These are phyloP conservation scores for Nesidiocoris tenuis DNA, from an alignment of 2,888 invertebrate genomes.

Conservation along the genomic window DNA sequence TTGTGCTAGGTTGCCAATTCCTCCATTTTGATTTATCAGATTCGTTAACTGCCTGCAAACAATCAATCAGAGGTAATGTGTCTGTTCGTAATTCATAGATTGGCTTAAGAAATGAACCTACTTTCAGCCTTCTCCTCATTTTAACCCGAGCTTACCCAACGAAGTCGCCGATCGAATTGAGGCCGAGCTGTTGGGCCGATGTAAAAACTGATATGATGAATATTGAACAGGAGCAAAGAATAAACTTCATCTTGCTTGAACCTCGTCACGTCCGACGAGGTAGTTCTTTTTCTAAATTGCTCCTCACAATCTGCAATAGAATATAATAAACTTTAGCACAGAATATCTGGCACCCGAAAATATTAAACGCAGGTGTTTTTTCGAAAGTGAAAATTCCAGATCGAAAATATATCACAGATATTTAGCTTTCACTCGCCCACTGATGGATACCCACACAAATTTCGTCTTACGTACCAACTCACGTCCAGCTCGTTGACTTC, in stretches of 20 bases:
- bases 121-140: too few relatives aligned
- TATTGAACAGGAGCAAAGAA: not conserved
- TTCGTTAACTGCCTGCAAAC: slow-evolving; percentile 44
- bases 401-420: slow-evolving; percentile 3
- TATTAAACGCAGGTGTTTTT: too few relatives aligned
- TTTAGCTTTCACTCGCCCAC: slow-evolving; percentile 33
- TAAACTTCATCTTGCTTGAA: not conserved
- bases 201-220: not conserved
- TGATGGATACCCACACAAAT: slow-evolving; percentile 20
- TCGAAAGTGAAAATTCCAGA: too few relatives aligned
- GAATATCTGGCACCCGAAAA: too few relatives aligned
- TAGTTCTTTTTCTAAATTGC: too few relatives aligned
- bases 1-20: slow-evolving; percentile 40
- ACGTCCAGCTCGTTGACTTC: too few relatives aligned
- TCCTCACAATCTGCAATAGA: too few relatives aligned
- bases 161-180: slow-evolving; percentile 27
- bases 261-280: too few relatives aligned
- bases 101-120: not conserved
- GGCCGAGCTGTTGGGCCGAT: slow-evolving; percentile 24
- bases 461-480: slow-evolving; percentile 20
- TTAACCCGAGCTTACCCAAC: slow-evolving; percentile 43
- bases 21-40: slow-evolving; percentile 48
- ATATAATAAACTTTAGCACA: too few relatives aligned
- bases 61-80: not conserved
- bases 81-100: not conserved